A percentile compares a stretch with the other conserved stretches of the same genome.
Evolutionary conservation across 2,888 invertebrate species (phyloP).

Genomic region (Lasioglossum morio): DNA sequence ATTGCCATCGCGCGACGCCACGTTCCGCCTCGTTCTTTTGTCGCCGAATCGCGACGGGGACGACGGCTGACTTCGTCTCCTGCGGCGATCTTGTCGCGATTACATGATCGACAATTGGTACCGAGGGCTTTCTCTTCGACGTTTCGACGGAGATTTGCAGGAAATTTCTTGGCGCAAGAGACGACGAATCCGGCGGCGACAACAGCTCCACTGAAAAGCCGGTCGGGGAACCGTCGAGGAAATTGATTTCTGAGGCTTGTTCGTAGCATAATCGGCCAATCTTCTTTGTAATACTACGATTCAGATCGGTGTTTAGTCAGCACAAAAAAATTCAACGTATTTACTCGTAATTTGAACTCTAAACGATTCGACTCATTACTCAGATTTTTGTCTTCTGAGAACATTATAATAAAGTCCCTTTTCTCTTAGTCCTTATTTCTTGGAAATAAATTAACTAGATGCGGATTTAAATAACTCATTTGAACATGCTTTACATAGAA

Average conservation of each 20-base stretch:
- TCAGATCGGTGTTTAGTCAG: neutral
- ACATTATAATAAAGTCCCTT: neutral
- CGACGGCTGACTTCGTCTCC: constrained; percentile 34
- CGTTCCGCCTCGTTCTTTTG: constrained; percentile 48
- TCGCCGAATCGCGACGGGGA: constrained; percentile 45
- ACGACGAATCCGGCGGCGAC: neutral
- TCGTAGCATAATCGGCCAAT: neutral
- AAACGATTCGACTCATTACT: neutral
- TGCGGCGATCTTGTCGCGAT: constrained; percentile 43
- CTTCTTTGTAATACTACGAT: neutral
- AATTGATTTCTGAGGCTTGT: neutral
- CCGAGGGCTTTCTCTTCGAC: neutral
- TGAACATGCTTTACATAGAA: too few relatives aligned
- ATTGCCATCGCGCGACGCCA: constrained; percentile 73
- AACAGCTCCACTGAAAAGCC: neutral
- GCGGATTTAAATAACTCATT: too few relatives aligned
- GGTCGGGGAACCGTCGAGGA: neutral
- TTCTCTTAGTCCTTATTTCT: neutral
- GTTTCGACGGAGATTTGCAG: constrained; percentile 5
- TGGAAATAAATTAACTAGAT: too few relatives aligned
- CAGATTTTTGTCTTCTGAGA: neutral
- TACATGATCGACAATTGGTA: constrained; percentile 33
- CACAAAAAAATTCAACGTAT: neutral
- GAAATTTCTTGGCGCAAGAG: constrained; percentile 7
- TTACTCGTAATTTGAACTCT: neutral